Evolutionary conservation across 2,113 vertebrate genomes (phyloP).

Genomic region (Bubo blakistoni): DNA sequence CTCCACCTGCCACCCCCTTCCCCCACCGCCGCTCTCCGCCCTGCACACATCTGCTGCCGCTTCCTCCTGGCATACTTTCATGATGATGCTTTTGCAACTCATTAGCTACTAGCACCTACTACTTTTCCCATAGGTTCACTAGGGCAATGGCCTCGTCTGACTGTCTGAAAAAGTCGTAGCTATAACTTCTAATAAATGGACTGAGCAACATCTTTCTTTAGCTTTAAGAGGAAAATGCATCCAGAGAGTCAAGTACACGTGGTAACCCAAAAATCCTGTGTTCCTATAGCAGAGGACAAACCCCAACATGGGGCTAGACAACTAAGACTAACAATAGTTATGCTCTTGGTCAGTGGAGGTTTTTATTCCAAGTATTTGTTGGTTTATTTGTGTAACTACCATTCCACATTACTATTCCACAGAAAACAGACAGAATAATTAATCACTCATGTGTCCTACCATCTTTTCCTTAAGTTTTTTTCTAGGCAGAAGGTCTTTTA

Average conservation of each 20-base stretch:
- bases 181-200: neutral
- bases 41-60: neutral
- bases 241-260: neutral
- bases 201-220: neutral
- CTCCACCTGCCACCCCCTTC: neutral
- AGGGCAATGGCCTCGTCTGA: neutral
- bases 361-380: neutral
- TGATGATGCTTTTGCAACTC: neutral
- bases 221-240: neutral
- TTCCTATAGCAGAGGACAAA: neutral
- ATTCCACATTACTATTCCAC: neutral
- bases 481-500: neutral
- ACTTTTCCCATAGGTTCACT: neutral
- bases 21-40: neutral
- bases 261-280: neutral
- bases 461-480: neutral
- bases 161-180: rapidly evolving
- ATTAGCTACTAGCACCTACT: too few relatives aligned
- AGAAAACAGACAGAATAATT: neutral
- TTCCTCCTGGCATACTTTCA: neutral
- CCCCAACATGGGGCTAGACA: neutral
- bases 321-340: rapidly evolving
- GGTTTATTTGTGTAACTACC: neutral
- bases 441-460: neutral
- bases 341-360: rapidly evolving